Evolutionary conservation across 1,140 invertebrate genomes (phyloP), one percentile per base, ranked within the genome.

Genomic region (Bombus sylvicola): DNA sequence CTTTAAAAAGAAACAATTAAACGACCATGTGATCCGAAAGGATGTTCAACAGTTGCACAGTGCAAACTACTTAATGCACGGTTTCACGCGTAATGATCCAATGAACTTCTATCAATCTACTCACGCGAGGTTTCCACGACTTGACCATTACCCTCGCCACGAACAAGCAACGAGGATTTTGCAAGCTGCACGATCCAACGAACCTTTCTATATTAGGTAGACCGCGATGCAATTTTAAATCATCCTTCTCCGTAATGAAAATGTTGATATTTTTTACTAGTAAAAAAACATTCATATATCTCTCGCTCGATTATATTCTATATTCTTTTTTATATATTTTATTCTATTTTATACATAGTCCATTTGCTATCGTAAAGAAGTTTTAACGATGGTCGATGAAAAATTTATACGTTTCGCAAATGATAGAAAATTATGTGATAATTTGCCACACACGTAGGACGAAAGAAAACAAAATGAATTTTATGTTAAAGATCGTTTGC

Each of bases 71-170:
- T 88, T 89, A 88, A 88, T 82, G 87, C 86, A 85, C 66, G 78
- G 68, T 86, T 88, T 88, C 83, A 89, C 79, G 75, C 87, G 83
- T 83, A 89, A 89, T 86, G 87, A 73, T 81, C 83, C 83, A 82
- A 86, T 82, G 79, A 89, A 89, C 79, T 88, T 86, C 82, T 89
- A 89, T 89, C 83, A 89, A 82, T 82, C 64, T 78, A 76, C 74
- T 81, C 87, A 88, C 86, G 87, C 87, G 77, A 88, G 81, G 74
- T 78, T 78, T 75, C 25, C 57, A 31, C 66, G 77, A 47, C 66
- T 71, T 84, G 41, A 73, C 57, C 71, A 83, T 84, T 87, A 84
- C 68, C 43, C 57, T 31, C 13, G 41, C 37, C 43, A 37, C 59
- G 66, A 79, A 62, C 59, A 13, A 34, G 66, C 57, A 69, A 31